Base-by-base conservation (phyloP, 2,113 vertebrate genomes). In the Silurus glanis region DNA sequence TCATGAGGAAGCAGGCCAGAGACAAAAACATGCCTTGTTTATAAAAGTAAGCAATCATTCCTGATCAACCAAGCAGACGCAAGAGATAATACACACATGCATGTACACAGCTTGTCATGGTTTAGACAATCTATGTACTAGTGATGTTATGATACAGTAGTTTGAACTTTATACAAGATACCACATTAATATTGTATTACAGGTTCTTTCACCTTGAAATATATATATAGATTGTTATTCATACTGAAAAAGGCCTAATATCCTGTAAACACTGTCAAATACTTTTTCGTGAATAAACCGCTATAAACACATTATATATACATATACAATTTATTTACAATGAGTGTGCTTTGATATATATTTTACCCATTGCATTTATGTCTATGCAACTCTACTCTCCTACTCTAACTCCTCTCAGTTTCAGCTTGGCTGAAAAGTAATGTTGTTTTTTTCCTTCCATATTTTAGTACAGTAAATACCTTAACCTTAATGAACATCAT, bases 1-100 rank as follows among this genome's bases (percentile, higher is more conserved):
- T 93, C 93, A 94, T 87, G 91, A 91, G 78, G 89, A 90, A 90
- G 83, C 87, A 93, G 90, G 88, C 90, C 91, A 89, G 80, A 89
- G 84, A 87, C 88, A 89, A 88, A 47, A 74, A 69, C 87, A 72
- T 74, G 84, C 78, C 74, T 72, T 74, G 80, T 84, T 87, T 85
- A 84, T 47, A 53, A 83, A 83, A 83, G 83, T 88, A 87, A 76
- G 89, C 86, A 80, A 87, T 85, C 56, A 72, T 89, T 80, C 82
- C 83, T 82, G 88, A 87, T 87, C 83, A 80, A 64, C n/a, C 58
- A 79, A 85, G 58, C 86, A 74, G 64, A 56, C 37, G 62, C 16
- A 56, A 61, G 75, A 80, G 21, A 58, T 58, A 49, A 75, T 69
- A 79, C 61, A n/a, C 61, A 61, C 12, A 47, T n/a, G 71, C 72